A percentile compares a stretch with the other conserved stretches of the same genome.
These are phyloP conservation scores for Heliconius nattereri DNA, from an alignment of 1,140 invertebrate genomes.

Conservation along the genomic window DNA sequence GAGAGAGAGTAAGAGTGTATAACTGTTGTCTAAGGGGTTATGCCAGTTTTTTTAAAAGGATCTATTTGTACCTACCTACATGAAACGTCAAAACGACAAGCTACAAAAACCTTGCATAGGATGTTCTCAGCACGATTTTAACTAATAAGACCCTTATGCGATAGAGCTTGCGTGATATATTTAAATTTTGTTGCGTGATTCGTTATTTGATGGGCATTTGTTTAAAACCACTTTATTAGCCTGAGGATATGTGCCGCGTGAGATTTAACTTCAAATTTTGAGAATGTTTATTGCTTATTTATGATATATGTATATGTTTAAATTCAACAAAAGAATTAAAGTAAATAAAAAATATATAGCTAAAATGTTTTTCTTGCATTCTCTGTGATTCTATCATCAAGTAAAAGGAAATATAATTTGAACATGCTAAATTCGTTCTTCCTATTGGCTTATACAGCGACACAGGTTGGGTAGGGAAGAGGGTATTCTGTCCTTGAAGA, in stretches of 20 bases:
- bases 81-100: neutral
- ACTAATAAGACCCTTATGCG: constrained; percentile 20
- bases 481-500: too few relatives aligned
- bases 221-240: constrained; percentile 8
- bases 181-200: constrained; percentile 10
- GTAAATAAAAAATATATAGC: too few relatives aligned
- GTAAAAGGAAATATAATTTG: too few relatives aligned
- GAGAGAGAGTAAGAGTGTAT: too few relatives aligned
- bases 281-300: neutral
- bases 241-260: constrained; percentile 3
- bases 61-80: neutral
- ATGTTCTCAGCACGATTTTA: constrained; percentile 29
- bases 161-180: constrained; percentile 22
- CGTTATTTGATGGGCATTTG: constrained; percentile 19
- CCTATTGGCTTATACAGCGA: too few relatives aligned
- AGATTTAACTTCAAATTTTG: neutral
- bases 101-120: neutral
- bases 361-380: too few relatives aligned
- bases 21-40: too few relatives aligned
- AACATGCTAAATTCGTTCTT: too few relatives aligned
- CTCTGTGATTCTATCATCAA: too few relatives aligned
- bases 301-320: too few relatives aligned
- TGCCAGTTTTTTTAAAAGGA: neutral
- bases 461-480: too few relatives aligned
- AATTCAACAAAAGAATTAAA: neutral